These are phyloP conservation scores for Podarcis lilfordi DNA, from an alignment of 2,797 vertebrate species.

Conservation along the genomic window DNA sequence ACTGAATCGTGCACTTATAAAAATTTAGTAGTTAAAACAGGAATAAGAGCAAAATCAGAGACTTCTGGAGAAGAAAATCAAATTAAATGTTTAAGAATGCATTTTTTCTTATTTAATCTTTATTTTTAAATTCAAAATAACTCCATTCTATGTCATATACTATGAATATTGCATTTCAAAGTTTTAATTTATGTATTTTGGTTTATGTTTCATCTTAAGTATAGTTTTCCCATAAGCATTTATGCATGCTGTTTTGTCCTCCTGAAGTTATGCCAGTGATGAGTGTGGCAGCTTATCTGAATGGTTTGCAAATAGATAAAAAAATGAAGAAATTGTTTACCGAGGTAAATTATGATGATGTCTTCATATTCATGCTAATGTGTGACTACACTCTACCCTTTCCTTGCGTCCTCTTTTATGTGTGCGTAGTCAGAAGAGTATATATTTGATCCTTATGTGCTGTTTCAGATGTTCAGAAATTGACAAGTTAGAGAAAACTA, in stretches of 20 bases:
- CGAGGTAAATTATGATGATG: neutral
- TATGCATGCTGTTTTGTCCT: constrained; percentile 57
- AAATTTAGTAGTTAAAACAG: neutral
- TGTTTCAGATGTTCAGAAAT: constrained; percentile 47
- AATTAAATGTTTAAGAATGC: neutral
- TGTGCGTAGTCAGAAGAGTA: constrained; percentile 3
- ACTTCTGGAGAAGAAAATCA: neutral
- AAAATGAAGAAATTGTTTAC: constrained; percentile 46
- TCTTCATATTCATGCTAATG: constrained; percentile 51
- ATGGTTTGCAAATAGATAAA: constrained; percentile 33
- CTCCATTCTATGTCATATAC: neutral
- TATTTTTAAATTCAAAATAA: constrained; percentile 10
- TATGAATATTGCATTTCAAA: constrained; percentile 15
- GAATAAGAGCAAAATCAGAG: neutral
- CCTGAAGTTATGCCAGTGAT: constrained; percentile 52
- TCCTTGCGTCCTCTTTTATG: constrained; percentile 57
- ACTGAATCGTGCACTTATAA: neutral
- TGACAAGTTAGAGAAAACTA: constrained; percentile 36
- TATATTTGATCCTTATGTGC: constrained; percentile 57
- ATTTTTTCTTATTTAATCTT: neutral
- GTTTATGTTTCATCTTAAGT: constrained; percentile 47
- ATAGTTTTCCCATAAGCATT: constrained; percentile 46
- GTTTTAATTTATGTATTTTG: constrained; percentile 44
- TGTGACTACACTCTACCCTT: constrained; percentile 29
- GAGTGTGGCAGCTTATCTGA: constrained; percentile 54